These are phyloP conservation scores for Mellilla xanthometata DNA, from an alignment of 2,888 invertebrate species.

Conservation along the genomic window DNA sequence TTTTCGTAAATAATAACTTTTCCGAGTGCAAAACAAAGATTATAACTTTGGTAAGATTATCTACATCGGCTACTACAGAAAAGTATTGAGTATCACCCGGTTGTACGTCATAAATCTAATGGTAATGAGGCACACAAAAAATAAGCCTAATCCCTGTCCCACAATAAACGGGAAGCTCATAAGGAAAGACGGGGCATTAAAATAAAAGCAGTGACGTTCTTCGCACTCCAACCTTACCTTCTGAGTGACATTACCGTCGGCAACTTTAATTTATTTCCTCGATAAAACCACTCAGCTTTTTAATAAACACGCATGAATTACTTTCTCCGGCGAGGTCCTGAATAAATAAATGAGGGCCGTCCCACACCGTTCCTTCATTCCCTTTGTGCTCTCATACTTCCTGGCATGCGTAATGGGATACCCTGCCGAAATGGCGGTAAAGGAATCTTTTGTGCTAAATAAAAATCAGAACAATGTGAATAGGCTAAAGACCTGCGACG, in stretches of 20 bases:
- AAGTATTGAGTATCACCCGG: too few species aligned
- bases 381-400: constrained; percentile 67
- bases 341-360: constrained; percentile 73
- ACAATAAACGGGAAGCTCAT: constrained; percentile 10
- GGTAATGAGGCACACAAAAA: too few species aligned
- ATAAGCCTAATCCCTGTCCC: background rate
- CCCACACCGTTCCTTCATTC: constrained; percentile 64
- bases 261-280: constrained; percentile 52
- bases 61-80: too few species aligned
- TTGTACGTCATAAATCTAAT: too few species aligned
- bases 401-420: constrained; percentile 74
- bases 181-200: constrained; percentile 8
- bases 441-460: constrained; percentile 64
- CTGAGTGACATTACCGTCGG: constrained; percentile 30
- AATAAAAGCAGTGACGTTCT: constrained; percentile 10
- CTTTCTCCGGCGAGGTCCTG: constrained; percentile 63
- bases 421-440: constrained; percentile 60
- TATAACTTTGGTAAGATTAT: too few species aligned
- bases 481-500: constrained; percentile 41
- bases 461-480: constrained; percentile 61
- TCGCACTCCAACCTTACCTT: constrained; percentile 21
- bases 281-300: constrained; percentile 62
- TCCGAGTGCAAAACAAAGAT: too few species aligned
- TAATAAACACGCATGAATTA: constrained; percentile 76
- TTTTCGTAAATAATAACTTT: too few species aligned